Evolutionary conservation across 2,113 vertebrate genomes (phyloP).

Genomic region (Dolichotis patagonum): DNA sequence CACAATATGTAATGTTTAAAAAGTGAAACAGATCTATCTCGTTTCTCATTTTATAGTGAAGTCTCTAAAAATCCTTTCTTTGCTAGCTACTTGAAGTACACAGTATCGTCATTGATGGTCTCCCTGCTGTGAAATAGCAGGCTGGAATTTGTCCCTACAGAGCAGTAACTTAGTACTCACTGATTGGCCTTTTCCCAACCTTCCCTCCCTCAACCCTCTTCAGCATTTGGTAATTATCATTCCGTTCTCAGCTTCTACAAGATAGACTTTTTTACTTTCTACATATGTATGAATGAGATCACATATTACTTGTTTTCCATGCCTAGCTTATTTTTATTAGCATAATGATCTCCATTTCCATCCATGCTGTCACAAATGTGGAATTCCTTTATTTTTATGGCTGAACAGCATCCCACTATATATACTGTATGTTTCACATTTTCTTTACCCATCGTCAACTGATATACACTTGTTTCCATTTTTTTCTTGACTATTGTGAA

Average conservation of each 20-base stretch:
- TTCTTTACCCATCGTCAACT: background rate
- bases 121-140: background rate
- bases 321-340: background rate
- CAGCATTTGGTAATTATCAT: background rate
- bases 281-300: background rate
- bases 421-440: background rate
- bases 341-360: background rate
- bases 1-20: background rate
- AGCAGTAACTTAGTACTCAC: background rate
- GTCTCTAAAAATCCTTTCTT: background rate
- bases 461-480: background rate
- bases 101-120: background rate
- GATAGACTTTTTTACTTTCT: background rate
- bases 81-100: background rate
- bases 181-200: background rate
- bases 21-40: background rate
- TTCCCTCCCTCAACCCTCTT: background rate
- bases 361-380: background rate
- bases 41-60: background rate
- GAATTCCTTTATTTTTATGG: background rate
- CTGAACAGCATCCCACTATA: background rate
- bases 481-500: background rate
- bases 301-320: background rate
- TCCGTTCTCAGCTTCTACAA: background rate
- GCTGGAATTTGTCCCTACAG: too few relatives aligned